Evolutionary conservation across 2,797 vertebrate species (phyloP).

Genomic region (Sardinella longiceps): DNA sequence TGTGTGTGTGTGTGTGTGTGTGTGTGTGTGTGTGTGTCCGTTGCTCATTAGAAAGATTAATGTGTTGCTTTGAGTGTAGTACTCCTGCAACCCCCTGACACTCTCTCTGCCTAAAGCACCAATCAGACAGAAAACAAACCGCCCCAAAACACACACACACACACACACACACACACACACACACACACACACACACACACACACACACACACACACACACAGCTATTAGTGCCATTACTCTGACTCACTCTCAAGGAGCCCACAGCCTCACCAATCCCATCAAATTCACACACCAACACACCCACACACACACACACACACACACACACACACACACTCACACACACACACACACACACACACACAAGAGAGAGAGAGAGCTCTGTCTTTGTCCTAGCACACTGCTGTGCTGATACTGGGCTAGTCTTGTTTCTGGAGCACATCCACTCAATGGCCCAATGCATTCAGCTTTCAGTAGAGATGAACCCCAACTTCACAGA

Average conservation of each 20-base stretch:
- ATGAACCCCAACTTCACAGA: neutral
- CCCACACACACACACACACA: too few species aligned
- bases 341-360: too few species aligned
- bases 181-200: neutral
- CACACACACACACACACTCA: too few species aligned
- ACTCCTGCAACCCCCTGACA: neutral
- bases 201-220: neutral
- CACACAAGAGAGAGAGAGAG: too few species aligned
- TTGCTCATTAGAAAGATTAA: neutral
- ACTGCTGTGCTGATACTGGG: too few species aligned
- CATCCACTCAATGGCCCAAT: too few species aligned
- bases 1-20: slow-evolving; percentile 16
- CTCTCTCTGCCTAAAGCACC: neutral
- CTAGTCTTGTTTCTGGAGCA: too few species aligned
- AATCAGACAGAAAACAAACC: neutral
- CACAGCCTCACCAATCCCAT: neutral
- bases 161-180: neutral
- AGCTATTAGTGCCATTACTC: neutral
- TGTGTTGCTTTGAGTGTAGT: neutral
- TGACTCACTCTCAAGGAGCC: neutral
- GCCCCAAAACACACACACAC: neutral
- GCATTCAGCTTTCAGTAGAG: too few species aligned
- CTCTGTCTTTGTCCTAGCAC: too few species aligned
- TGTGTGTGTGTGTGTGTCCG: neutral
- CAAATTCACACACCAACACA: neutral